phyloP scores from a whole-genome alignment of 2,888 invertebrate species.

The Prionchulus punctatus region DNA sequence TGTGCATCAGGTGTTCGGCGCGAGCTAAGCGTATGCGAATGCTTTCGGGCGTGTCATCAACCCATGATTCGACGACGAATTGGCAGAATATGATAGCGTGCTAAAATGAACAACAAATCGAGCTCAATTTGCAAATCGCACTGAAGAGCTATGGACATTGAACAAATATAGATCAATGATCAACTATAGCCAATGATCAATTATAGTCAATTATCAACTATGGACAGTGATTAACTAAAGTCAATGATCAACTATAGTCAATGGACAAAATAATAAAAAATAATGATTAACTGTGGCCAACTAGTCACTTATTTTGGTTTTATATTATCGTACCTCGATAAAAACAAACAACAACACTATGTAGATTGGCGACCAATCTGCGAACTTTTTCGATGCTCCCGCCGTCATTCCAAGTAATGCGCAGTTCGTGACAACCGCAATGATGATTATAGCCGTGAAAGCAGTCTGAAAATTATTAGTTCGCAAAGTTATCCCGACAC shows the following conservation, averaged over 20 bases:
- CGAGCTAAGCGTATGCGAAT: conserved; percentile 16
- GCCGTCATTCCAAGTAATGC: conserved; percentile 53
- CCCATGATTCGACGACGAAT: conserved; percentile 48
- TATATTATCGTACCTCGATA: conserved; percentile 44
- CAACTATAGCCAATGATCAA: too few relatives aligned
- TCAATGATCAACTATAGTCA: neutral
- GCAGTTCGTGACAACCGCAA: conserved; percentile 55
- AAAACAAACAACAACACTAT: conserved; percentile 49
- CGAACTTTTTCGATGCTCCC: conserved; percentile 38
- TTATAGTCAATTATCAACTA: too few relatives aligned
- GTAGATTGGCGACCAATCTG: conserved; percentile 18
- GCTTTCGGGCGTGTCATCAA: conserved; percentile 49
- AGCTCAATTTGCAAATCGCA: too few relatives aligned
- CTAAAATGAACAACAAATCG: conserved; percentile 18
- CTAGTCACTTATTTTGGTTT: too few relatives aligned
- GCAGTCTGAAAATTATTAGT: conserved; percentile 39
- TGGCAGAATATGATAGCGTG: conserved; percentile 51
- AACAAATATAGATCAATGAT: too few relatives aligned
- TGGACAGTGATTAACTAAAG: neutral
- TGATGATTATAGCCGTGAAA: conserved; percentile 50
- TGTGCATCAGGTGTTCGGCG: neutral
- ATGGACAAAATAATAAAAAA: neutral
- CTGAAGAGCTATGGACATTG: too few relatives aligned
- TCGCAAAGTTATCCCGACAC: neutral
- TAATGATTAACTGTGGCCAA: too few relatives aligned